phyloP scores from a whole-genome alignment of 2,113 vertebrate genomes.

The Zosterops pallidus region DNA sequence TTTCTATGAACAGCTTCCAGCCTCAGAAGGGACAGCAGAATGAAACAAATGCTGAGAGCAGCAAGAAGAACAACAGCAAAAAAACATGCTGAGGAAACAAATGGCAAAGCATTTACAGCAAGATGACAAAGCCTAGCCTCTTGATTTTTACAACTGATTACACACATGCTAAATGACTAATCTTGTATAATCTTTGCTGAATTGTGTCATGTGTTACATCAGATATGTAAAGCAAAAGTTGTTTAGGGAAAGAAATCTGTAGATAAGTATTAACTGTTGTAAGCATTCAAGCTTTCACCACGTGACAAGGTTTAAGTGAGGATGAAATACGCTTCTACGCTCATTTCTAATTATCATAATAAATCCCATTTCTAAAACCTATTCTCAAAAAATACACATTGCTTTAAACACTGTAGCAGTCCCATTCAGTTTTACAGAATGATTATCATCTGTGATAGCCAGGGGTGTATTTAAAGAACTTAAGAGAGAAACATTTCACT shows the following conservation, averaged over 20 bases:
- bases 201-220: not conserved
- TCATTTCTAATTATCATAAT: not conserved
- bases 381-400: not conserved
- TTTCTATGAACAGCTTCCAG: not conserved
- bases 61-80: not conserved
- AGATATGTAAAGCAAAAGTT: not conserved
- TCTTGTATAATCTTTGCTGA: not conserved
- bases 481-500: constrained; percentile 68
- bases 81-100: not conserved
- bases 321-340: not conserved
- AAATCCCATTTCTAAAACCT: not conserved
- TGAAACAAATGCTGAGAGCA: not conserved
- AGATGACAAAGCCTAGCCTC: not conserved
- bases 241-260: not conserved
- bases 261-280: not conserved
- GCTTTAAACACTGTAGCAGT: not conserved
- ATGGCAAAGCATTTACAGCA: not conserved
- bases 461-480: constrained; percentile 13
- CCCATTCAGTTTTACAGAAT: not conserved
- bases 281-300: not conserved
- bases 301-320: not conserved
- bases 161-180: not conserved
- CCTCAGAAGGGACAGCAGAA: not conserved
- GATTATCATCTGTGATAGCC: not conserved
- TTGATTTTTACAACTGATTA: not conserved